Evolutionary conservation across 2,113 vertebrate species (phyloP).

Genomic region (Ciconia stormi): DNA sequence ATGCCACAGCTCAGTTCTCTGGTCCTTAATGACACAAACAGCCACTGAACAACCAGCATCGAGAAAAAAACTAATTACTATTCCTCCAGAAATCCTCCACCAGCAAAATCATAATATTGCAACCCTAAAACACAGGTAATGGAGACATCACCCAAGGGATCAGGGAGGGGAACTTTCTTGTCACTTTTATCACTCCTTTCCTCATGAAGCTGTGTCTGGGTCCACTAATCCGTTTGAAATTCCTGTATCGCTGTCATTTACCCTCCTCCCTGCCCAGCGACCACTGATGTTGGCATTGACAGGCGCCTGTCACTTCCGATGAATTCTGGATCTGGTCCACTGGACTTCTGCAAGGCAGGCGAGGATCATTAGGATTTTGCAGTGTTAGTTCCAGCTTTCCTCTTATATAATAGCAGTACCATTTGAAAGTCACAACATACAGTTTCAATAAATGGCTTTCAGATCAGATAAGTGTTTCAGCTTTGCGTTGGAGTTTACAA

Average conservation of each 20-base stretch:
- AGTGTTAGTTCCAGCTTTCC: constrained; percentile 30
- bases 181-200: constrained; percentile 6
- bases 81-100: background rate
- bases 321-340: constrained; percentile 36
- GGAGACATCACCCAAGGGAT: background rate
- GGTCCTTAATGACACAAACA: background rate
- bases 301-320: constrained; percentile 35
- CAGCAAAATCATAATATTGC: background rate
- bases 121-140: background rate
- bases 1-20: background rate
- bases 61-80: background rate
- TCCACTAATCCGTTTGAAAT: constrained; percentile 36
- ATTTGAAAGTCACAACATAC: constrained; percentile 23
- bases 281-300: constrained; percentile 38
- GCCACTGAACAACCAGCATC: background rate
- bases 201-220: background rate
- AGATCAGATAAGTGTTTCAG: constrained; percentile 11
- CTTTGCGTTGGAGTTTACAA: constrained; percentile 15
- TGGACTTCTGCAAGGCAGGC: constrained; percentile 10
- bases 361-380: constrained; percentile 7
- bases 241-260: background rate
- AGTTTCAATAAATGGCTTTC: constrained; percentile 60
- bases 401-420: constrained; percentile 7
- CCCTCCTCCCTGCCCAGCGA: background rate
- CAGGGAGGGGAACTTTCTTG: background rate